phyloP scores from a whole-genome alignment of 2,797 vertebrate genomes.

The Corythornis leucogaster region DNA sequence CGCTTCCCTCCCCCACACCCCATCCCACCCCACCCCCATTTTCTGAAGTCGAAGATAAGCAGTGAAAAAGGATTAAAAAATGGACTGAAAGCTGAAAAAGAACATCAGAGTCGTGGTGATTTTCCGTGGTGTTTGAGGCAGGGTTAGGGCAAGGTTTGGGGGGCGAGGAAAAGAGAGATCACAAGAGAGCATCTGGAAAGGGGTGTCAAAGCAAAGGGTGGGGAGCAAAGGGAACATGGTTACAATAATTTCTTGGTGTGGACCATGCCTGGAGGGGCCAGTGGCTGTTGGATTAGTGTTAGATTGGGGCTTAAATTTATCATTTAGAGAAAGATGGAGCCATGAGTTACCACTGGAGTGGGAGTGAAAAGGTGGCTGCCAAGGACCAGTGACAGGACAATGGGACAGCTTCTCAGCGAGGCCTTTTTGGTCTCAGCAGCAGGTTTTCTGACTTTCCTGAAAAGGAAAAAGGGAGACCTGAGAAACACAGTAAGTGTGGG shows the following conservation, averaged over 20 bases:
- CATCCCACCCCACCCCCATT: background rate
- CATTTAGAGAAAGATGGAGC: background rate
- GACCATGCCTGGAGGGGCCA: background rate
- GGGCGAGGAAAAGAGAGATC: background rate
- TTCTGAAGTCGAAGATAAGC: slow-evolving; percentile 28
- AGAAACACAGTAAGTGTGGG: background rate
- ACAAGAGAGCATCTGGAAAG: background rate
- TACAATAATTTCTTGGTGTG: background rate
- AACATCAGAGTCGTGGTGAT: background rate
- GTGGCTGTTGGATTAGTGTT: background rate
- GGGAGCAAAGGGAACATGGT: background rate
- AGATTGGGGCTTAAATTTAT: background rate
- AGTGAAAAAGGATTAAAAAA: slow-evolving; percentile 31
- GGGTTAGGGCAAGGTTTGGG: background rate
- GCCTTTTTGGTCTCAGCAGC: background rate
- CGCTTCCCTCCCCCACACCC: background rate
- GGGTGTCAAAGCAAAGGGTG: background rate
- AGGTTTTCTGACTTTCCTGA: background rate
- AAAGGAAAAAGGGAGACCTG: background rate
- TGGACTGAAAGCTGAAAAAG: slow-evolving; percentile 32
- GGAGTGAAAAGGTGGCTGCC: background rate
- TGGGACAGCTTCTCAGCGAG: background rate
- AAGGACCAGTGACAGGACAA: background rate
- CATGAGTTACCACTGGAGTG: background rate
- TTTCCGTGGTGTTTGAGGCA: slow-evolving; percentile 6